Evolutionary conservation across 2,113 vertebrate genomes (phyloP), one percentile per base, ranked within the genome.

Genomic region (Tetraodon nigroviridis): DNA sequence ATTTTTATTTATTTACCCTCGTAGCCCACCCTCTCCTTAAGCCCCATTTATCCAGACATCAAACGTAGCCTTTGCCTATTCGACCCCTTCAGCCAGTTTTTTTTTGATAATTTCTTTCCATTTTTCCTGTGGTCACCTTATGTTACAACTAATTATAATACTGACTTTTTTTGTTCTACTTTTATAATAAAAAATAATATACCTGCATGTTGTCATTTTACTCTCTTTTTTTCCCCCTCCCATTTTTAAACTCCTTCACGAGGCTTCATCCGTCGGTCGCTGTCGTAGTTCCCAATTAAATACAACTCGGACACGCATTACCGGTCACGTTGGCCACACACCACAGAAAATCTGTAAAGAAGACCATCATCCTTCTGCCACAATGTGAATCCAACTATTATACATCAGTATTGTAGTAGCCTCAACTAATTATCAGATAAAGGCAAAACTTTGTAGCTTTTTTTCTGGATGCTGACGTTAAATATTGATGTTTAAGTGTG

Each of bases 101-200:
- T 51, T 40, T 55, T 50, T 59, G 67, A 55, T 66, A 0, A 47
- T 74, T 72, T 86, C 76, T 89, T 86, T 76, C 67, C 69, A 79
- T 74, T 78, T 86, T 73, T 58, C 80, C 64, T 73, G 82, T 88
- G 87, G 83, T 80, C 73, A 73, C 81, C 76, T 82, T 90, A 90
- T 91, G 90, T 90, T 91, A 90, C 87, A 87, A 87, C 89, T 90
- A 89, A 89, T 89, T 76, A 73, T 47, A 41, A 87, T 80, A 90
- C 85, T 87, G 87, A 90, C 81, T 83, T 78, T 82, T 27, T 37
- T 37, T 86, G 82, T 67, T 89, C 58, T 88, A 82, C 89, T 85
- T 88, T 87, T 86, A 49, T 80, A 1, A 77, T 73, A 58, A 14
- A 76, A 79, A 61, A 79, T 45, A 64, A 79, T 73, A 79, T 64